Percentiles rank a stretch among this genome's conserved stretches.
These are phyloP conservation scores for Litocranius walleri DNA, from an alignment of 2,113 vertebrate species.

Conservation along the genomic window DNA sequence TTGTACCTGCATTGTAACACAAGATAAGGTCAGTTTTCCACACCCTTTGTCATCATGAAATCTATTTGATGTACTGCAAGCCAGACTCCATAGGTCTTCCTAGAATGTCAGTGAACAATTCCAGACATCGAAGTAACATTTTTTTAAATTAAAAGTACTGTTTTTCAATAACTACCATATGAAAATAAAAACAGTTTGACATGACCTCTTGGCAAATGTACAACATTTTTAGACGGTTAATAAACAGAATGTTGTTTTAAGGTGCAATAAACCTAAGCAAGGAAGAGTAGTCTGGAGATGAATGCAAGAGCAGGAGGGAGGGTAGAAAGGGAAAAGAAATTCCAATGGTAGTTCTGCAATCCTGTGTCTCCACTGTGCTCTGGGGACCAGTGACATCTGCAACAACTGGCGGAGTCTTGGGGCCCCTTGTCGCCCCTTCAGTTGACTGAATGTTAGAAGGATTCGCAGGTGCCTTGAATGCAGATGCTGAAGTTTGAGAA, in stretches of 20 bases:
- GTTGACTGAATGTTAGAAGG: neutral
- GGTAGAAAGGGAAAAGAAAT: neutral
- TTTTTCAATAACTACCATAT: neutral
- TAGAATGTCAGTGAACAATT: slow-evolving; percentile 17
- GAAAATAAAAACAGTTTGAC: slow-evolving; percentile 23
- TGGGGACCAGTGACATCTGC: neutral
- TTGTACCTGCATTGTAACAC: neutral
- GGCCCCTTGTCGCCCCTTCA: accelerated
- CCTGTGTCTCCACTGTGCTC: neutral
- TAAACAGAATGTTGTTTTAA: slow-evolving; percentile 49
- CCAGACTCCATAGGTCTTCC: neutral
- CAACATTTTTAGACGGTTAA: slow-evolving; percentile 47
- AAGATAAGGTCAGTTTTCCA: neutral
- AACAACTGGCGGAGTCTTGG: neutral
- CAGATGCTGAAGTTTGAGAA: neutral
- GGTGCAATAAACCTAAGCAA: neutral
- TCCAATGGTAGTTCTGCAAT: neutral
- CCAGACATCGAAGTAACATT: neutral
- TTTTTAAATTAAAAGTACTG: neutral
- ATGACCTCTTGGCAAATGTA: slow-evolving; percentile 20
- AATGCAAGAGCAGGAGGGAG: neutral
- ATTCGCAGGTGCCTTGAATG: neutral
- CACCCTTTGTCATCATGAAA: neutral
- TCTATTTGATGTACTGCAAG: neutral
- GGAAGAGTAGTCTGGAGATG: neutral